Evolutionary conservation across 37 sponge, comb jelly and placozoan genomes (phyloP), one percentile per base, ranked within the genome.

Genomic region (Cladorhizidae sp.): DNA sequence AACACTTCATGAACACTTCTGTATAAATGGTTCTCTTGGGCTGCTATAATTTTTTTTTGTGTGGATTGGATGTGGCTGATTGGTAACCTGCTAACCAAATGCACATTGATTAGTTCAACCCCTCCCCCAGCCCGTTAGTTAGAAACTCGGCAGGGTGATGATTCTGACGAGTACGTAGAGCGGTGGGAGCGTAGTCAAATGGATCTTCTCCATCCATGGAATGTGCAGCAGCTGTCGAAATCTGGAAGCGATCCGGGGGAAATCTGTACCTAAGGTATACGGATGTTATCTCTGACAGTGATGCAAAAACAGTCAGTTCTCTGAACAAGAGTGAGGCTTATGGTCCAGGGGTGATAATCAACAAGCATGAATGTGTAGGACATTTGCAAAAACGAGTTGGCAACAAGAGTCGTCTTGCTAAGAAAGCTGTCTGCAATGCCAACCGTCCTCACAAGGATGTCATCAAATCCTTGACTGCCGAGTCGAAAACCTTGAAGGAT

Each of bases 181-280:
- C 63, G 78, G 78, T 63, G 64, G 64, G 78, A 61, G 43, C 43
- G 64, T n/a, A n/a, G n/a, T n/a, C n/a, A n/a, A n/a, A n/a, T n/a
- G 64, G 64, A 11, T 76, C 64, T 57, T 61, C 64, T 11, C 77
- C 77, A 20, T 22, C 64, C 7, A 76, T 76, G 64, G 77, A 76
- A 40, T 29, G 22, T 6, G 26, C 56, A 20, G 74, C 26, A 73
- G 74, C 74, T 36, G n/a, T n/a, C n/a, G n/a, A n/a, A n/a, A 77
- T 63, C 41, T n/a, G 45, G 64, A 7, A 39, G n/a, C n/a, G n/a
- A n/a, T n/a, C n/a, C n/a, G n/a, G n/a, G n/a, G n/a, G 40, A 37
- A 38, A 39, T 69, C 9, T 69, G 22, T 18, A 28, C 39, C 52
- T 49, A 17, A 25, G 80, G 37, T 79, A 79, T 57, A 69, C 70